Percentiles rank a stretch among this genome's conserved stretches.
These are phyloP conservation scores for Suncus etruscus DNA, from an alignment of 2,113 vertebrate genomes.

Conservation along the genomic window DNA sequence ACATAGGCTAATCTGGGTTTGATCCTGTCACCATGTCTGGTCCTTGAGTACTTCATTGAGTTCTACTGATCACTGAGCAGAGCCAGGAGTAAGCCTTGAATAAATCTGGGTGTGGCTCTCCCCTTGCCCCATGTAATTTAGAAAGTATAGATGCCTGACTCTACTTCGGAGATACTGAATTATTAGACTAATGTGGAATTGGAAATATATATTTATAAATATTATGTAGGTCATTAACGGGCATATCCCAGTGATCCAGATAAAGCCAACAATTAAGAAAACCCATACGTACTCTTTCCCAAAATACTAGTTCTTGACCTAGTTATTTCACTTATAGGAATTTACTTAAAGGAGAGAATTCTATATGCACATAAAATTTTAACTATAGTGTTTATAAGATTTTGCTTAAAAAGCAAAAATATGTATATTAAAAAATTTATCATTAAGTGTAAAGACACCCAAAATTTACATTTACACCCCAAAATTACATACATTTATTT, in stretches of 20 bases:
- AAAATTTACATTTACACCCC: background rate
- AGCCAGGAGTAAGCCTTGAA: no score
- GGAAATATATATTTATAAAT: background rate
- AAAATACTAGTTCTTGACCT: background rate
- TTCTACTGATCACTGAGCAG: no score
- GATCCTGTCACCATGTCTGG: no score
- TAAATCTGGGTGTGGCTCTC: no score
- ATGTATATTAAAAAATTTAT: background rate
- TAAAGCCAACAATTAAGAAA: background rate
- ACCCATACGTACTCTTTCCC: background rate
- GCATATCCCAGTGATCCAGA: background rate
- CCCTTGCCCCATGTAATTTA: background rate
- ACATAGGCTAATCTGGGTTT: no score
- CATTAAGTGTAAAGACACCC: background rate
- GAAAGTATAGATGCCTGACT: background rate
- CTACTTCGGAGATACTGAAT: background rate
- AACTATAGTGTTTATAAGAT: background rate
- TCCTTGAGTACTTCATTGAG: no score
- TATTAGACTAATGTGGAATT: background rate
- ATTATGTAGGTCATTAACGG: background rate
- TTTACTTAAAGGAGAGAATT: slow-evolving; percentile 12
- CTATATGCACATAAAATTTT: background rate
- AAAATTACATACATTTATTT: background rate
- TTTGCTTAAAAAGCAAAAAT: background rate
- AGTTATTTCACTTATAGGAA: background rate